phyloP scores from a whole-genome alignment of 2,797 vertebrate species.

The Octomys mimax region DNA sequence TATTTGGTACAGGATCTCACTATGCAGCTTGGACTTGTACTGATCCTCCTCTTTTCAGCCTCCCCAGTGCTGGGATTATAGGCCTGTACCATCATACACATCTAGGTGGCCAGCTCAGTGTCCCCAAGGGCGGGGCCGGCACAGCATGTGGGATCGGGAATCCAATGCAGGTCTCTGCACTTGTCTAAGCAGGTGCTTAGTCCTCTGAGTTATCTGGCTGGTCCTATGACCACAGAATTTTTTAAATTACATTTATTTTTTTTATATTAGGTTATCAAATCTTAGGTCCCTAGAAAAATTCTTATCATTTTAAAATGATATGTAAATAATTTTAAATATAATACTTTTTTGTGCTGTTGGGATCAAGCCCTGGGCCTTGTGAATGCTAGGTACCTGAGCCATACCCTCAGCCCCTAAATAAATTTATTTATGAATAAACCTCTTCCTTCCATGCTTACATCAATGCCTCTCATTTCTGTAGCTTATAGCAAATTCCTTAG shows the following conservation, averaged over 20 bases:
- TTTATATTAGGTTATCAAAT: background rate
- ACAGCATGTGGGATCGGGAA: too few species aligned
- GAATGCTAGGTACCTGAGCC: background rate
- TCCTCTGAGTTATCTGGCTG: too few species aligned
- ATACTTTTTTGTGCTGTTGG: background rate
- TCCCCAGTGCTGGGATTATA: too few species aligned
- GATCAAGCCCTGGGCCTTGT: background rate
- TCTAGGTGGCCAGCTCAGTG: too few species aligned
- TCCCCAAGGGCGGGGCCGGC: too few species aligned
- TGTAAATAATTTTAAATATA: conserved; percentile 1
- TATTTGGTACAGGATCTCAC: too few species aligned
- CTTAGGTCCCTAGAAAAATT: conserved; percentile 3
- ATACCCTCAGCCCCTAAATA: background rate
- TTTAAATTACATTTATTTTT: background rate
- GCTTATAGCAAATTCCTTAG: background rate
- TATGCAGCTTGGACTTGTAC: too few species aligned
- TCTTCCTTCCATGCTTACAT: background rate
- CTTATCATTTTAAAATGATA: conserved; percentile 57
- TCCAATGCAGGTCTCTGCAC: too few species aligned
- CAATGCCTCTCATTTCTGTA: conserved; percentile 26
- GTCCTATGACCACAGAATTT: too few species aligned
- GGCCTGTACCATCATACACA: too few species aligned
- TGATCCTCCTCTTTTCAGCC: too few species aligned
- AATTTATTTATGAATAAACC: background rate
- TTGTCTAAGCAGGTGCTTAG: too few species aligned